Percentiles rank a stretch among this genome's conserved stretches.
phyloP scores from a whole-genome alignment of 2,113 vertebrate species.

The Psittacus erithacus region DNA sequence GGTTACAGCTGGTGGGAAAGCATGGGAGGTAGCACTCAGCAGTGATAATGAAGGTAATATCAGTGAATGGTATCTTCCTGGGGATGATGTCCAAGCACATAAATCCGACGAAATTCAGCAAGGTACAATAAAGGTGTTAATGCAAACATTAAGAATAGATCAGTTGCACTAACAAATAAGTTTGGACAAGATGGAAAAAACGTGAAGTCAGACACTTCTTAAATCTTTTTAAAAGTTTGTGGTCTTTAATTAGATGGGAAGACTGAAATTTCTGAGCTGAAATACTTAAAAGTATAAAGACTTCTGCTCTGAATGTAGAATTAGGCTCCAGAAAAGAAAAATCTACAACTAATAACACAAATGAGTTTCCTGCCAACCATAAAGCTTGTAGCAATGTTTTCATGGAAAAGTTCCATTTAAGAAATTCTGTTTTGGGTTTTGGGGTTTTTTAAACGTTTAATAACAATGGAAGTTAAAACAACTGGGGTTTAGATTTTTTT shows the following conservation, averaged over 20 bases:
- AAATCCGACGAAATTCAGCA: not conserved
- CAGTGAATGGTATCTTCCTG: not conserved
- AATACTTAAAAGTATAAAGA: not conserved
- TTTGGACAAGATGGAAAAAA: not conserved
- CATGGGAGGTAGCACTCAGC: not conserved
- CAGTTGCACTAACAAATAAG: not conserved
- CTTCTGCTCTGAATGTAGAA: not conserved
- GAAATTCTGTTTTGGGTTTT: not conserved
- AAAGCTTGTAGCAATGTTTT: not conserved
- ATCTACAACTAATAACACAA: not conserved
- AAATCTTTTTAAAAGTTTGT: not conserved
- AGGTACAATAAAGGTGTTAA: not conserved
- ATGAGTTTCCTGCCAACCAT: not conserved
- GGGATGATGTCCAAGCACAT: not conserved
- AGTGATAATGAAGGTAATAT: not conserved
- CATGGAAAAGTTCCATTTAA: not conserved
- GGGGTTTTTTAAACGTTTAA: not conserved
- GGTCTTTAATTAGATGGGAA: not conserved
- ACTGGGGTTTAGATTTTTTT: not conserved
- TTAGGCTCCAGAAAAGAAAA: not conserved
- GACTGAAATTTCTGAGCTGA: not conserved
- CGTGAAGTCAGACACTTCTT: not conserved
- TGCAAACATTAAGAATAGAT: not conserved
- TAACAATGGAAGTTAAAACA: not conserved
- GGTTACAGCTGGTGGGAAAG: not conserved